Evolutionary conservation across 2,113 vertebrate genomes (phyloP), one percentile per base, ranked within the genome.

Genomic region (Spermophilus dauricus): DNA sequence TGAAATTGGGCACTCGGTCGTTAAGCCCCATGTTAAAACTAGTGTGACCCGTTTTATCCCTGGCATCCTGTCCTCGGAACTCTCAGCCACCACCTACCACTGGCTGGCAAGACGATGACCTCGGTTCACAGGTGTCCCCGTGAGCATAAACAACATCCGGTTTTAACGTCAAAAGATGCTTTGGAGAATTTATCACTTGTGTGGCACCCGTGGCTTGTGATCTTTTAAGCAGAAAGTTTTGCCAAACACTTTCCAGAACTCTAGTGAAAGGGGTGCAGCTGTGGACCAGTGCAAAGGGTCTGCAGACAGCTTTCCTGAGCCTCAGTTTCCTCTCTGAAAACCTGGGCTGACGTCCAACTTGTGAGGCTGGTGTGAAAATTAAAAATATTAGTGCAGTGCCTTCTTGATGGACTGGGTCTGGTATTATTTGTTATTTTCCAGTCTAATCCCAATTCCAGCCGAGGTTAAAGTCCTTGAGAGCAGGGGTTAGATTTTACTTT

Each of bases 231-330:
- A 42, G 37, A 70, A 22, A 24, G 7, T 78, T 56, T 73, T 73
- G 4, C 20, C 42, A 20, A 37, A 63, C 18, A 26, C 8, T 61
- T 61, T 26, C 4, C 2, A 14, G 22, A 61, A 61, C 22, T 10
- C 48, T 4, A 65, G 24, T 16, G 18, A 56, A 69, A 45, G 48
- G 67, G 37, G 20, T 56, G 28, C 0, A 2, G 17, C 9, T 28
- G 8, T 11, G 34, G 6, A 12, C n/a, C 0, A 8, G 4, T 4
- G 1, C 5, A 13, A 69, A 26, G 16, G 56, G n/a, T 37, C 4
- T 51, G 2, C 16, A 13, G 7, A 3, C 4, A 1, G 11, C 56
- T 51, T 61, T 28, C 13, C 11, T 20, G 24, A 87, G 72, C 3
- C 37, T 56, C 17, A 16, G 13, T 16, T 26, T 90, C 22, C 56